phyloP scores from a whole-genome alignment of 2,113 vertebrate species.

The Phylloscopus whistleri region DNA sequence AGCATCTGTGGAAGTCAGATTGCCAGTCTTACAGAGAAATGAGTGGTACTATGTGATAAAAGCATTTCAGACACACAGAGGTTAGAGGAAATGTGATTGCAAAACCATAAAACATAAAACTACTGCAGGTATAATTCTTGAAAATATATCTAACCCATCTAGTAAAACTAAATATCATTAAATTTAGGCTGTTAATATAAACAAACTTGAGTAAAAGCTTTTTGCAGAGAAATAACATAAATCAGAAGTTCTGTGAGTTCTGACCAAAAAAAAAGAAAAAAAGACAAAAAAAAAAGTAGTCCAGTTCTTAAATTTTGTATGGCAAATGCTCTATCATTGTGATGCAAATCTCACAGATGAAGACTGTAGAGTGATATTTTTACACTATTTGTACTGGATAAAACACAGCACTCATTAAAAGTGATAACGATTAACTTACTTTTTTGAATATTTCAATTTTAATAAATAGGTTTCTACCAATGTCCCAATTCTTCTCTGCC shows the following conservation, averaged over 20 bases:
- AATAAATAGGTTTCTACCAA: neutral
- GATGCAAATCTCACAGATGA: neutral
- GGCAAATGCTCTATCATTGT: neutral
- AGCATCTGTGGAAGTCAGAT: neutral
- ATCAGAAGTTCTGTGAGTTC: neutral
- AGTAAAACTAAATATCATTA: neutral
- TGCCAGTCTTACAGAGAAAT: neutral
- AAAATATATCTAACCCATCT: neutral
- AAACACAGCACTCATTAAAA: neutral
- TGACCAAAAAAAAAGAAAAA: neutral
- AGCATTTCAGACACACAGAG: neutral
- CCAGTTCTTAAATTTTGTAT: neutral
- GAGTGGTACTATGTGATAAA: neutral
- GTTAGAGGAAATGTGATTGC: neutral
- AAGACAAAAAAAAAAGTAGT: neutral
- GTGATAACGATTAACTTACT: neutral
- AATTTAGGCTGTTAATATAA: neutral
- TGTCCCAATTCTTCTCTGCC: neutral
- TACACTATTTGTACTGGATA: neutral
- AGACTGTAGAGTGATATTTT: neutral
- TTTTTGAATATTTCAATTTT: neutral
- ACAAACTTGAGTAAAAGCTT: neutral
- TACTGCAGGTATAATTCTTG: neutral
- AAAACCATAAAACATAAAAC: neutral
- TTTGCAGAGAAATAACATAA: neutral